Evolutionary conservation across 2,888 invertebrate genomes (phyloP).

Genomic region (Aspidiotus rigidus): DNA sequence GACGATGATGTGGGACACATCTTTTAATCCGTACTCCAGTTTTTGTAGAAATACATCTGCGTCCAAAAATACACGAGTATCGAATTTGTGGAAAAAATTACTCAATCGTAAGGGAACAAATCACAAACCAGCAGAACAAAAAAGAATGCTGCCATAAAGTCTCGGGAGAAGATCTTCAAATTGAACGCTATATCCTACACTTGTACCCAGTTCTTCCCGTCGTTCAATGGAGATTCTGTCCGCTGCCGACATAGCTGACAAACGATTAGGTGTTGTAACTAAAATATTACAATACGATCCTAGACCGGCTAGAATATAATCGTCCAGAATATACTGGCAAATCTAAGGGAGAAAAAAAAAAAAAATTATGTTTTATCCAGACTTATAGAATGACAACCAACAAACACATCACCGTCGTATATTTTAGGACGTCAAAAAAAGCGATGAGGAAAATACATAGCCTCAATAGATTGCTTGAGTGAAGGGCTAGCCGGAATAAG

Average conservation of each 20-base stretch:
- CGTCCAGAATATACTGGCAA: slow-evolving; percentile 91
- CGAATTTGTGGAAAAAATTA: neutral
- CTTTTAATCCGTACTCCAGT: slow-evolving; percentile 83
- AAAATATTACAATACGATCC: slow-evolving; percentile 89
- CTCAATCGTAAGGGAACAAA: neutral
- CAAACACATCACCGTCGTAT: too few species aligned
- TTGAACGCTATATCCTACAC: slow-evolving; percentile 66
- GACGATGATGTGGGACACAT: slow-evolving; percentile 93
- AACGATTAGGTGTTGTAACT: slow-evolving; percentile 90
- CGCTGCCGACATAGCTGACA: slow-evolving; percentile 92
- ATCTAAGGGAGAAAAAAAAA: slow-evolving; percentile 51
- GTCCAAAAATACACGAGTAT: slow-evolving; percentile 17
- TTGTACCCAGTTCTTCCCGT: slow-evolving; percentile 58
- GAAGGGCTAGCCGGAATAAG: too few species aligned
- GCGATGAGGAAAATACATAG: too few species aligned
- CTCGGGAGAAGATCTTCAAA: slow-evolving; percentile 88
- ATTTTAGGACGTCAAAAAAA: neutral
- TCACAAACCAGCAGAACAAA: slow-evolving; percentile 76
- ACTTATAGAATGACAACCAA: too few species aligned
- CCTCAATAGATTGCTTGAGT: too few species aligned
- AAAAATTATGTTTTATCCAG: too few species aligned
- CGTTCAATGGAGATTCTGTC: slow-evolving; percentile 88
- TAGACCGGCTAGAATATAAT: slow-evolving; percentile 75
- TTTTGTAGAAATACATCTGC: slow-evolving; percentile 77
- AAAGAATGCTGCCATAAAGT: slow-evolving; percentile 86